Evolutionary conservation across 2,888 invertebrate genomes (phyloP).

Genomic region (Perizoma affinitatum): DNA sequence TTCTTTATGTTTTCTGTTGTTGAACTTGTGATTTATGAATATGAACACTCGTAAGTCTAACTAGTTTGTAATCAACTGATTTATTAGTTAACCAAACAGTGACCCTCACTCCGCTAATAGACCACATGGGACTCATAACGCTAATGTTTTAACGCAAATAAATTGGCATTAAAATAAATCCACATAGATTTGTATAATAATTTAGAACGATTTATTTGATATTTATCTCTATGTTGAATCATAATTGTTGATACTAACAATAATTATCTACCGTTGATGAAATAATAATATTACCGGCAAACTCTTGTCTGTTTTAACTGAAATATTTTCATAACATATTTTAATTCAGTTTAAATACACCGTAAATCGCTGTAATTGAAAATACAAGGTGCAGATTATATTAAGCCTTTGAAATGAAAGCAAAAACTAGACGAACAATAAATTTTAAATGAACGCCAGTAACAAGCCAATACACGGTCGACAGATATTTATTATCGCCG

Average conservation of each 20-base stretch:
- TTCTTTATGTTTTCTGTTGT: slow-evolving; percentile 14
- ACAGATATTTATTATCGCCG: slow-evolving; percentile 48
- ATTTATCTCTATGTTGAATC: slow-evolving; percentile 5
- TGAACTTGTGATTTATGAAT: slow-evolving; percentile 24
- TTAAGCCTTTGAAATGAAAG: slow-evolving; percentile 10
- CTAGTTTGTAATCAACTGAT: slow-evolving; percentile 37
- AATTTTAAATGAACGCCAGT: slow-evolving; percentile 27
- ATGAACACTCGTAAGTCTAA: slow-evolving; percentile 29
- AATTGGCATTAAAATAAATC: slow-evolving; percentile 25
- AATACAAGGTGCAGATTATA: slow-evolving; percentile 7
- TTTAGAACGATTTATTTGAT: slow-evolving; percentile 15
- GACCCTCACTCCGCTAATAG: slow-evolving; percentile 25
- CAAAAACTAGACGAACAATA: slow-evolving; percentile 22
- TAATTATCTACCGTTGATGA: too few species aligned
- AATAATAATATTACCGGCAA: too few species aligned
- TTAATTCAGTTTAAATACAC: too few species aligned
- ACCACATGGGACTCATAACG: slow-evolving; percentile 37
- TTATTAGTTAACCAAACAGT: slow-evolving; percentile 31
- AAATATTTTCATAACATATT: too few species aligned
- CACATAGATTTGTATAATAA: slow-evolving; percentile 15
- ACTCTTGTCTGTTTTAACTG: too few species aligned
- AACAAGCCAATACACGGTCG: slow-evolving; percentile 42
- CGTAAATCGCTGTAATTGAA: neutral
- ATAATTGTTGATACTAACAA: neutral
- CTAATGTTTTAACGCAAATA: slow-evolving; percentile 34